Percentiles rank a stretch among this genome's conserved stretches.
Conservation (phyloP, 2,888 invertebrate genomes). For the Sussaba pulchella region DNA sequence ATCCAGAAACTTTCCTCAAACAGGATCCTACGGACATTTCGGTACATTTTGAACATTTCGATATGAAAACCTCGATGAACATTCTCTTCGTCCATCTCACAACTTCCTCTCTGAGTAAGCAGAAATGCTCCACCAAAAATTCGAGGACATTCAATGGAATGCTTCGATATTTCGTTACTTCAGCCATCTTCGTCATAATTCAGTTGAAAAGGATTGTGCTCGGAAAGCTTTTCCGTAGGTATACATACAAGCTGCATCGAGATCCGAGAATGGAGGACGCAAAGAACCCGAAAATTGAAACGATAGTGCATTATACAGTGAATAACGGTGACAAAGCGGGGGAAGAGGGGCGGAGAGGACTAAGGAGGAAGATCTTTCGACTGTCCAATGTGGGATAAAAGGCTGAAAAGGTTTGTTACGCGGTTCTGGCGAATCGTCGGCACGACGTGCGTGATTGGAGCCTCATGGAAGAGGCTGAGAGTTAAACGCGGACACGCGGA, state of each 20-base stretch:
- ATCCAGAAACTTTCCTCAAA: too few species aligned
- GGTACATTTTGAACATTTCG: too few species aligned
- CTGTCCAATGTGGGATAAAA: slow-evolving; percentile 33
- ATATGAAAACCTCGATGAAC: too few species aligned
- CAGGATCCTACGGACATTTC: too few species aligned
- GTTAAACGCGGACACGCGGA: slow-evolving; percentile 31
- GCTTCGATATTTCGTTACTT: slow-evolving; percentile 7
- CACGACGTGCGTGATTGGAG: slow-evolving; percentile 63
- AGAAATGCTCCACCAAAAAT: too few species aligned
- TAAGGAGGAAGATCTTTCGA: slow-evolving; percentile 53
- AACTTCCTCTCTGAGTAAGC: slow-evolving; percentile 20
- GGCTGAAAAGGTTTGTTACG: slow-evolving; percentile 49
- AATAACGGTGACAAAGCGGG: slow-evolving; percentile 15
- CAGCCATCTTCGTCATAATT: not conserved
- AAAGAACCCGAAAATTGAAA: slow-evolving; percentile 28
- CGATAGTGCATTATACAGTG: slow-evolving; percentile 23
- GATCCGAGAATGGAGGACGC: slow-evolving; percentile 33
- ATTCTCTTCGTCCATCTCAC: too few species aligned
- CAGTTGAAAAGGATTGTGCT: slow-evolving; percentile 19
- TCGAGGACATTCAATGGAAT: slow-evolving; percentile 44
- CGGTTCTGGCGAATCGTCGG: slow-evolving; percentile 50
- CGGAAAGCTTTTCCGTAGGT: slow-evolving; percentile 10
- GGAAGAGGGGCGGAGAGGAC: slow-evolving; percentile 22
- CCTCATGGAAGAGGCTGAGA: slow-evolving; percentile 46
- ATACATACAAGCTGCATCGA: slow-evolving; percentile 19